Conservation (phyloP, 2,888 invertebrate species). For the Lepidochitona cinerea region DNA sequence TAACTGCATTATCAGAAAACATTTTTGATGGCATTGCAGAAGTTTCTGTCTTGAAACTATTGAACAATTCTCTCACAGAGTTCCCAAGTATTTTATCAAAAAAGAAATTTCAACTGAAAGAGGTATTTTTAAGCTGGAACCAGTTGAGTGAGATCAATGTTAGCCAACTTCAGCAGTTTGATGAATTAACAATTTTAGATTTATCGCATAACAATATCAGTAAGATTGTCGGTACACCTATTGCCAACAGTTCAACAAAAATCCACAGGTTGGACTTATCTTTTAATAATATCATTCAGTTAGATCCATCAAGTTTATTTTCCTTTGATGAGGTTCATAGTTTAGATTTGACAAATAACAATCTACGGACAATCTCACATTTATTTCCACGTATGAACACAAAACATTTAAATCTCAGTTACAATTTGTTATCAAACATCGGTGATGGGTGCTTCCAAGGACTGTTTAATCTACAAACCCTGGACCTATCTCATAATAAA, state of each 20-base stretch:
- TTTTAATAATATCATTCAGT: background rate
- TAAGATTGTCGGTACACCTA: background rate
- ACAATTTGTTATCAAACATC: conserved; percentile 33
- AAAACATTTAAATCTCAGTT: conserved; percentile 14
- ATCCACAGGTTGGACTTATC: background rate
- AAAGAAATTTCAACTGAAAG: background rate
- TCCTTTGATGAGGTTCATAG: background rate
- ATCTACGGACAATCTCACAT: background rate
- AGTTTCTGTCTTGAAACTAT: conserved; percentile 7
- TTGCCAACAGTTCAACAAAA: background rate
- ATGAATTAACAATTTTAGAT: conserved; percentile 7
- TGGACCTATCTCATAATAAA: conserved; percentile 40
- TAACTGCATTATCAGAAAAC: conserved; percentile 10
- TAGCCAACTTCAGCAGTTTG: background rate
- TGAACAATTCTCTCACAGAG: conserved; percentile 11
- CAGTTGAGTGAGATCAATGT: background rate
- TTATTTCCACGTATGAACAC: background rate
- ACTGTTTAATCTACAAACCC: conserved; percentile 24
- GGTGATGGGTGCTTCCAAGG: conserved; percentile 16
- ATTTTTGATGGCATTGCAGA: conserved; percentile 16
- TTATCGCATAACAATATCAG: conserved; percentile 14
- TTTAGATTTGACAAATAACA: background rate
- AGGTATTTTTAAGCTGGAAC: conserved; percentile 16
- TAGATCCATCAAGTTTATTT: background rate
- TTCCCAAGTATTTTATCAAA: background rate